These are phyloP conservation scores for Lepidotrigona ventralis DNA, from an alignment of 1,140 invertebrate genomes.

Conservation along the genomic window DNA sequence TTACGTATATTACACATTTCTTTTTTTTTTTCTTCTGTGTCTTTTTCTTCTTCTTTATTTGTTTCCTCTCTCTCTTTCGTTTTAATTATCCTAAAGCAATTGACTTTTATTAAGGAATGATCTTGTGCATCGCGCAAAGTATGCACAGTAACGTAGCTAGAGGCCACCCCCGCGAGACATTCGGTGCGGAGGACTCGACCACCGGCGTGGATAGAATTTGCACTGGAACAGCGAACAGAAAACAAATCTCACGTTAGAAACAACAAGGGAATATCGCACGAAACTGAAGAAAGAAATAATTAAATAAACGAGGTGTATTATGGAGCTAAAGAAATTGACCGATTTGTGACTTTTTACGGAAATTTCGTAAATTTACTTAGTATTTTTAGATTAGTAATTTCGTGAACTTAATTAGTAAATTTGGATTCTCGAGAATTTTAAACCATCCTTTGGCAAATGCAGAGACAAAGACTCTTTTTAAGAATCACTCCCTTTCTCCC, in stretches of 20 bases:
- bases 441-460: too few relatives aligned
- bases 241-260: neutral
- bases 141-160: slow-evolving; percentile 67
- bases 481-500: too few relatives aligned
- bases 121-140: slow-evolving; percentile 71
- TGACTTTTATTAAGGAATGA: slow-evolving; percentile 78
- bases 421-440: too few relatives aligned
- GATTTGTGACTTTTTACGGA: neutral
- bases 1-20: slow-evolving; percentile 51
- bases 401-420: too few relatives aligned
- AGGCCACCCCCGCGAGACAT: slow-evolving; percentile 67
- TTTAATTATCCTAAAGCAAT: slow-evolving; percentile 76
- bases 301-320: neutral
- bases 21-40: neutral
- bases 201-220: slow-evolving; percentile 69
- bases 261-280: neutral
- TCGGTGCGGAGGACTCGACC: slow-evolving; percentile 68
- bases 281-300: neutral
- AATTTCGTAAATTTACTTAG: too few relatives aligned
- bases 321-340: neutral
- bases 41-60: slow-evolving; percentile 41
- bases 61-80: slow-evolving; percentile 63
- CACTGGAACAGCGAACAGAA: slow-evolving; percentile 67
- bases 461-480: too few relatives aligned
- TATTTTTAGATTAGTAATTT: too few relatives aligned